These are phyloP conservation scores for Tillus elongatus DNA, from an alignment of 2,888 invertebrate genomes.

Conservation along the genomic window DNA sequence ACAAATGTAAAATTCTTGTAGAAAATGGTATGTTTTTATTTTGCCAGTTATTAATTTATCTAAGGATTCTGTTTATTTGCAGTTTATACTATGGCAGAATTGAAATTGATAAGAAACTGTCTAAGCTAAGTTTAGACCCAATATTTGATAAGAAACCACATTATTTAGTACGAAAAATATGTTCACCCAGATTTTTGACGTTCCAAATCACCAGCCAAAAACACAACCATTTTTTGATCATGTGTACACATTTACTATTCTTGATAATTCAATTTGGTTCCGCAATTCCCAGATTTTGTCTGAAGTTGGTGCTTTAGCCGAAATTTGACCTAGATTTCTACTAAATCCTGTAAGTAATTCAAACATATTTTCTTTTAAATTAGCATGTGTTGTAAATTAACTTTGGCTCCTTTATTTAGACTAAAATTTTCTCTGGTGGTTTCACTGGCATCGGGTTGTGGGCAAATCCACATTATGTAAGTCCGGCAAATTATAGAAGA, in stretches of 20 bases:
- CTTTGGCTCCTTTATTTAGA: constrained; percentile 57
- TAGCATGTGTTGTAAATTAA: not conserved
- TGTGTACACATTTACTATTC: constrained; percentile 81
- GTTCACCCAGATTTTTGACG: constrained; percentile 80
- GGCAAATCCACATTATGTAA: constrained; percentile 86
- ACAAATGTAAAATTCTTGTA: constrained; percentile 88
- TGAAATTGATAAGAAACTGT: constrained; percentile 97
- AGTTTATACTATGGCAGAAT: constrained; percentile 96
- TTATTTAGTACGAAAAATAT: constrained; percentile 65
- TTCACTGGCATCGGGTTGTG: constrained; percentile 88
- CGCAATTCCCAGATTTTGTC: constrained; percentile 94
- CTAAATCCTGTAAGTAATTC: constrained; percentile 59
- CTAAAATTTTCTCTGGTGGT: constrained; percentile 91
- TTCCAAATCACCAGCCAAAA: constrained; percentile 93
- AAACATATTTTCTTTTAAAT: not conserved
- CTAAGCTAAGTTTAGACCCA: constrained; percentile 88
- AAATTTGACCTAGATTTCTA: constrained; percentile 87
- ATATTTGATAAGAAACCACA: constrained; percentile 68
- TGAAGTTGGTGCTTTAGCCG: constrained; percentile 89
- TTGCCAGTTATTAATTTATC: too few species aligned
- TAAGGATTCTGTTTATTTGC: constrained; percentile 37
- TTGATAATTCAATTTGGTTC: constrained; percentile 95
- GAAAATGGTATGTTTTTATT: constrained; percentile 87
- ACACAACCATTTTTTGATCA: constrained; percentile 98
- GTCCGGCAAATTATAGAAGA: constrained; percentile 78